Conservation (phyloP, 2,888 invertebrate genomes). For the Napeogenes sylphis region DNA sequence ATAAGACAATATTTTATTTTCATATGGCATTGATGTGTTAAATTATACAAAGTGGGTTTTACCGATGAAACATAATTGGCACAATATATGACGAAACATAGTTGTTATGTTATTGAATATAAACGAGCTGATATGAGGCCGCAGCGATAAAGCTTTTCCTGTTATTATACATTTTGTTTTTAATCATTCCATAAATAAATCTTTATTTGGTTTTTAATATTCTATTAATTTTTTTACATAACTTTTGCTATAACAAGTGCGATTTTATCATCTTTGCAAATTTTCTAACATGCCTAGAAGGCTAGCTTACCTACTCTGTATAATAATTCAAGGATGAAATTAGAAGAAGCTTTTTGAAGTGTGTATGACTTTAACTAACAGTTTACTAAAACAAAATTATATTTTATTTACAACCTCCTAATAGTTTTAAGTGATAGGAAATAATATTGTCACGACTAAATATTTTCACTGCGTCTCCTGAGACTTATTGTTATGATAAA, state of each 20-base stretch:
- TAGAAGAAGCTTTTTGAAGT: too few species aligned
- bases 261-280: background rate
- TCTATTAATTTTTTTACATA: too few species aligned
- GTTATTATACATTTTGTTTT: background rate
- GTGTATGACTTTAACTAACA: background rate
- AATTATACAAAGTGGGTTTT: background rate
- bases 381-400: background rate
- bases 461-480: background rate
- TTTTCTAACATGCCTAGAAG: too few species aligned
- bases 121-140: background rate
- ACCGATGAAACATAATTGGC: background rate
- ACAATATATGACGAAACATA: too few species aligned
- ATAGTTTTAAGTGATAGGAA: background rate
- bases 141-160: constrained; percentile 4
- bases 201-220: too few species aligned
- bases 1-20: background rate
- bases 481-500: background rate
- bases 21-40: background rate
- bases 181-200: background rate
- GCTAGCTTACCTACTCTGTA: too few species aligned
- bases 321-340: too few species aligned
- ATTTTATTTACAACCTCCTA: background rate
- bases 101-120: constrained; percentile 3
- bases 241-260: background rate
- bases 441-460: constrained; percentile 4